A percentile compares a stretch with the other conserved stretches of the same genome.
phyloP scores from a whole-genome alignment of 2,113 vertebrate species.

The Platycercus adscitus region DNA sequence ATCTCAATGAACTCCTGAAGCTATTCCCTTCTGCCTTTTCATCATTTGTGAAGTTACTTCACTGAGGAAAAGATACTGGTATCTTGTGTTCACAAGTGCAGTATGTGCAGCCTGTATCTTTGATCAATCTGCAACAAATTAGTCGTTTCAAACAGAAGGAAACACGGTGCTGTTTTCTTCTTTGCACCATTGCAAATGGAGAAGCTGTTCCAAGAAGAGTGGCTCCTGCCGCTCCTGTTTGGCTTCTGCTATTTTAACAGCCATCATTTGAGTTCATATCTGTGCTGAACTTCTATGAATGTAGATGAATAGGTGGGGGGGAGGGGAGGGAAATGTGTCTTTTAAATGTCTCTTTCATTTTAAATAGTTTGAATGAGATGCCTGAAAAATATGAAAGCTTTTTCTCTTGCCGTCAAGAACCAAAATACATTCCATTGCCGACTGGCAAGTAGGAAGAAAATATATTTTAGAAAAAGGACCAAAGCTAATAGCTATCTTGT shows the following conservation, averaged over 20 bases:
- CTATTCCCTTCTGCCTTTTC: neutral
- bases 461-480: neutral
- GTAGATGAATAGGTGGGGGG: neutral
- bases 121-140: neutral
- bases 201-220: neutral
- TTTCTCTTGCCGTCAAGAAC: neutral
- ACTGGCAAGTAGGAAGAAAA: neutral
- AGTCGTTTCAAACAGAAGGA: neutral
- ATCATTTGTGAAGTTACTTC: neutral
- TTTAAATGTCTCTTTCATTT: neutral
- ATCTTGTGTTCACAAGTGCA: neutral
- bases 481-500: constrained; percentile 30
- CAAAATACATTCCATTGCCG: neutral
- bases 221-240: neutral
- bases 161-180: neutral
- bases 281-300: neutral
- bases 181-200: neutral
- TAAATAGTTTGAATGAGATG: constrained; percentile 10
- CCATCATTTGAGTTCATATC: neutral
- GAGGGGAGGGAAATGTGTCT: neutral
- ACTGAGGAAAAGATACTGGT: neutral
- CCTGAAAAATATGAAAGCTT: neutral
- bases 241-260: neutral
- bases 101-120: neutral
- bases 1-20: neutral